Conservation (phyloP, 2,888 invertebrate species). For the Stegana nigrithorax region DNA sequence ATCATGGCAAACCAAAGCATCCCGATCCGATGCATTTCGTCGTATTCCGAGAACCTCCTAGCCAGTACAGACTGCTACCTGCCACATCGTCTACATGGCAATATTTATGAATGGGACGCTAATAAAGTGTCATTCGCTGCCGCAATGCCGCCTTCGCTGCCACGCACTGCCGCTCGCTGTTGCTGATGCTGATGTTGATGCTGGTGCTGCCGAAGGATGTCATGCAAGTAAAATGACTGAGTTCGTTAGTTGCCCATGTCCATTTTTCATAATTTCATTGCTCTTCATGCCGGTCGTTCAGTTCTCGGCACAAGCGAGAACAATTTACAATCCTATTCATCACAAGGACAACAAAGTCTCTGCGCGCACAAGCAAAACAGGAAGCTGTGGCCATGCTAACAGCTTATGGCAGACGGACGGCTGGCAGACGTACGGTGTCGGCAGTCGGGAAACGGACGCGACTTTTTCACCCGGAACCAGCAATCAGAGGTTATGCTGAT, state of each 20-base stretch:
- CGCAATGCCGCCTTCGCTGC: background rate
- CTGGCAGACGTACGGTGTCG: too few relatives aligned
- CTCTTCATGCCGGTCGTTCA: too few relatives aligned
- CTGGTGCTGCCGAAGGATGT: too few relatives aligned
- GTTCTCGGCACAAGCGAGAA: background rate
- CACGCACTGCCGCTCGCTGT: background rate
- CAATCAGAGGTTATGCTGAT: background rate
- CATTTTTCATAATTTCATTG: conserved; percentile 9
- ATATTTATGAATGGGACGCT: conserved; percentile 1
- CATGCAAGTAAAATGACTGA: background rate
- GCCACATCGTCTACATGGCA: background rate
- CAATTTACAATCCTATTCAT: conserved; percentile 5
- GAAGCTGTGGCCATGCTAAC: too few relatives aligned
- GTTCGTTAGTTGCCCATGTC: conserved; percentile 1
- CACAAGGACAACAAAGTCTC: too few relatives aligned
- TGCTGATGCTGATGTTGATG: background rate
- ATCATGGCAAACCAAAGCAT: too few relatives aligned
- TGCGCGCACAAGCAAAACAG: too few relatives aligned
- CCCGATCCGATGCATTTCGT: too few relatives aligned
- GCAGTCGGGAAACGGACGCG: background rate
- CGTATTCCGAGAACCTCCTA: too few relatives aligned
- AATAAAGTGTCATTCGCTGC: conserved; percentile 1
- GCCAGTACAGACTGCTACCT: background rate
- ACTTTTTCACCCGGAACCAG: background rate
- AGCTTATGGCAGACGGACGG: too few relatives aligned